phyloP scores from a whole-genome alignment of 2,797 vertebrate genomes.

The Poliocrania exsul region DNA sequence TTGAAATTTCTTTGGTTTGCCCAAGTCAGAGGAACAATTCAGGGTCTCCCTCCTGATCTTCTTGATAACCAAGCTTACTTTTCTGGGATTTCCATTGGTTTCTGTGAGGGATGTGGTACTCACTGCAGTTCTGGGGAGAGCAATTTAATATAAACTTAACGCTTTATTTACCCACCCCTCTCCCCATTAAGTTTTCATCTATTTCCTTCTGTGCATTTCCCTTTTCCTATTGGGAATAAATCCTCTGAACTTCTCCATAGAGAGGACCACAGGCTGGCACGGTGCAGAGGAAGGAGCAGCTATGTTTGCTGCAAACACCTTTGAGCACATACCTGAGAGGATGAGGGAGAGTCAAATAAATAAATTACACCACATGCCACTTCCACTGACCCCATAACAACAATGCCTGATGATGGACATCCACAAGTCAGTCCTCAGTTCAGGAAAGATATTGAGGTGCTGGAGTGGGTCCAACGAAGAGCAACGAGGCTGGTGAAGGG shows the following conservation, averaged over 20 bases:
- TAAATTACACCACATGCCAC: neutral
- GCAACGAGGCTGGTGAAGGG: too few relatives aligned
- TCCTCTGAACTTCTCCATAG: neutral
- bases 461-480: too few relatives aligned
- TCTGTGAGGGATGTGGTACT: accelerated
- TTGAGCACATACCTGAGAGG: neutral
- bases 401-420: neutral
- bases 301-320: neutral
- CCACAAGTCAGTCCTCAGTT: neutral
- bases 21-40: neutral
- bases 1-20: neutral
- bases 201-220: neutral
- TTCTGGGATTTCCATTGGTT: neutral
- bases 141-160: neutral
- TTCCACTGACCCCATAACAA: neutral
- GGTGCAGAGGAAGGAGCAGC: neutral
- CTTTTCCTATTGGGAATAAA: neutral
- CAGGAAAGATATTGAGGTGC: too few relatives aligned
- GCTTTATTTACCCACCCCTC: neutral
- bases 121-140: neutral
- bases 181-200: neutral
- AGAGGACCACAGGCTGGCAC: neutral
- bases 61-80: neutral
- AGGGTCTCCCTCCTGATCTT: neutral
- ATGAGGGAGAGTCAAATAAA: neutral